phyloP scores from a whole-genome alignment of 2,113 vertebrate genomes.

The Trichechus manatus region DNA sequence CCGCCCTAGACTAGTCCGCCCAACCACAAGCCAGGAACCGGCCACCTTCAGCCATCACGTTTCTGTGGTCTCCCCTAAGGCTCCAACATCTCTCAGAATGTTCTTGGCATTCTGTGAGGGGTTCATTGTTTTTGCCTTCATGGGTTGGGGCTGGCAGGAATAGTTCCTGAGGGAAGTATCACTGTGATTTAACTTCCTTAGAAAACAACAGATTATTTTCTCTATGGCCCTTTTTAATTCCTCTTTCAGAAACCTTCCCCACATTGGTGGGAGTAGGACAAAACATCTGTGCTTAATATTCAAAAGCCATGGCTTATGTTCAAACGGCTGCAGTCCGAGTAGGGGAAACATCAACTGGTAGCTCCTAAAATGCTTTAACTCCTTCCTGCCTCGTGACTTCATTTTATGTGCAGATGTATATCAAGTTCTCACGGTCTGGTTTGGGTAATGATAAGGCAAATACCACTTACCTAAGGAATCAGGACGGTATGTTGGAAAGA shows the following conservation, averaged over 20 bases:
- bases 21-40: not conserved
- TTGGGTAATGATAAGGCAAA: not conserved
- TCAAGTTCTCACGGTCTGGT: not conserved
- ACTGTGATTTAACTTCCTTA: not conserved
- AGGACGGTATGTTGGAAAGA: not conserved
- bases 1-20: not conserved
- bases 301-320: not conserved
- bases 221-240: not conserved
- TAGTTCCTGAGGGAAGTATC: not conserved
- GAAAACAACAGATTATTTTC: slow-evolving; percentile 28
- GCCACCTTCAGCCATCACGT: not conserved
- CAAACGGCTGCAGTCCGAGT: not conserved
- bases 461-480: not conserved
- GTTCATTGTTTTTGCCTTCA: not conserved
- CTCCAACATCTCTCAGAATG: not conserved
- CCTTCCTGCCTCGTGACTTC: not conserved
- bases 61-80: not conserved
- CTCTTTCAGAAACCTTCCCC: not conserved
- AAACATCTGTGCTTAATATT: slow-evolving; percentile 56
- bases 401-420: not conserved
- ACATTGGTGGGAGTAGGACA: not conserved
- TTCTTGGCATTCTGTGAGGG: not conserved
- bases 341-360: not conserved
- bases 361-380: slow-evolving; percentile 38
- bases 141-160: not conserved